Evolutionary conservation across 2,797 vertebrate species (phyloP), one percentile per base, ranked within the genome.

Genomic region (Triplophysa yarkandensis): DNA sequence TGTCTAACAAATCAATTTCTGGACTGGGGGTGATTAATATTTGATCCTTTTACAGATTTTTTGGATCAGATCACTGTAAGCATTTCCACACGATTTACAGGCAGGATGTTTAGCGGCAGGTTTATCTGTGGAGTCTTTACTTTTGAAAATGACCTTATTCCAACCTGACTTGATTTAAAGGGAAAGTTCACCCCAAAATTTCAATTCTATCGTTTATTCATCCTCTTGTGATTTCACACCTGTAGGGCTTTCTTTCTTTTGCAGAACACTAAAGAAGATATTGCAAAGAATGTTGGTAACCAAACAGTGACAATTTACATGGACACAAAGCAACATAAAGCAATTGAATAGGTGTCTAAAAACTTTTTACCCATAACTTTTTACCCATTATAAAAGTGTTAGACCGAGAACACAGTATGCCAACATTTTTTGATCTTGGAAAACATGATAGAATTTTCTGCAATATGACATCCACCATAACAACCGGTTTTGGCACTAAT

Each of bases 1-100:
- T 68, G 36, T 76, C 43, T 74, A 52, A 63, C 71, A 71, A 70
- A 76, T 69, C 54, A 48, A 62, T 61, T 76, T 70, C 65, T 44
- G 14, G 74, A 66, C 34, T 34, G 16, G 11, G 46, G 41, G 19
- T 78, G 43, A 68, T 74, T 69, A 54, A 57, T 66, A 41, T 73
- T 74, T 76, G 73, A 73, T 73, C 46, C 19, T 65, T 55, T 55
- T 23, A 27, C 71, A 54, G 36, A 43, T 55, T n/a, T 4, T 3
- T 55, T 74, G 71, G 62, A 52, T 74, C 52, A 46, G 28, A 48
- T 25, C 1, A 6, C 50, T 74, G 62, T 21, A 66, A 36, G 57
- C 50, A 25, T 61, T n/a, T n/a, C n/a, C n/a, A n/a, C n/a, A n/a
- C n/a, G n/a, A n/a, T n/a, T n/a, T n/a, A n/a, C n/a, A n/a, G n/a